Evolutionary conservation across 2,113 vertebrate species (phyloP), one percentile per base, ranked within the genome.

Genomic region (Conger conger): DNA sequence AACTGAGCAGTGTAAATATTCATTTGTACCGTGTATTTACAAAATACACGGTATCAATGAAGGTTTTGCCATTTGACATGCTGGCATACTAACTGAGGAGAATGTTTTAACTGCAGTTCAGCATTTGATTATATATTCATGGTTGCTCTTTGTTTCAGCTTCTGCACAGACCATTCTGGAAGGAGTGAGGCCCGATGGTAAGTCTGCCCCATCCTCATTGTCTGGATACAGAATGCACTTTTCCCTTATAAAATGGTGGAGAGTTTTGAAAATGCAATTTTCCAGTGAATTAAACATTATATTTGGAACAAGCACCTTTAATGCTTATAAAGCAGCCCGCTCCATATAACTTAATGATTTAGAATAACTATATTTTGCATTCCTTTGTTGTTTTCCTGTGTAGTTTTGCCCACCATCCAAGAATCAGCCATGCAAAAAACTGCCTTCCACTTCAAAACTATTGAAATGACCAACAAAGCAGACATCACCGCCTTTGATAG

Each of bases 401-500:
- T 82, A 85, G 53, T 45, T 1, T 77, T 17, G 57, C 57, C 57
- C 57, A 81, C 82, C 0, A 76, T 82, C 45, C 90, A 91, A 35
- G 87, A 86, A 53, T 89, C 68, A 15, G 89, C 90, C 84, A 91
- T 90, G 11, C 93, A 83, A 73, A 96, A 91, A 87, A 93, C 88
- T 0, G 84, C 90, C 18, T 86, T 94, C 0, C 87, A 91, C 0
- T 95, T 96, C 88, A 95, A 91, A 91, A 93, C 91, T 0, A 91
- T 96, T 18, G 93, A 92, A 83, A 27, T 97, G 81, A 93, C 88
- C 3, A 85, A 50, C 8, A 78, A n/a, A 63, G 83, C 40, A 0
- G 33, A 90, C 2, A 15, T 42, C 80, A n/a, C 79, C 4, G n/a
- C 7, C 84, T 89, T 84, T 83, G 90, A 93, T 0, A 94, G 97